Percentiles rank a stretch among this genome's conserved stretches.
These are phyloP conservation scores for Lamellibrachia luymesi DNA, from an alignment of 1,140 invertebrate species.

Conservation along the genomic window DNA sequence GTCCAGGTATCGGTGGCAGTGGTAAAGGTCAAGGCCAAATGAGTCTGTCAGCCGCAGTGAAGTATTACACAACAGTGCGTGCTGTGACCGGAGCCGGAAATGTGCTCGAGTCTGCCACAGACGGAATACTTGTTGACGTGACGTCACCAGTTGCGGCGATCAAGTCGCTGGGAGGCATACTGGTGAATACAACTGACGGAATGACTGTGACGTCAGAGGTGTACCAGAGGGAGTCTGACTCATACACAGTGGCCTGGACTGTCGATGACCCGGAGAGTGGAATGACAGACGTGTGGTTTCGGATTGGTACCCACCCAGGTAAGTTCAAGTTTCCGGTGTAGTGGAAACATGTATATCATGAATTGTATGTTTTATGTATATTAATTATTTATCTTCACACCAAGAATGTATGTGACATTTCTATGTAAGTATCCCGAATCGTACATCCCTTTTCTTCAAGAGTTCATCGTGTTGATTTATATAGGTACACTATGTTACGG, in stretches of 20 bases:
- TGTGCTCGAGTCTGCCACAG: conserved; percentile 7
- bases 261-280: background rate
- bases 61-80: conserved; percentile 5
- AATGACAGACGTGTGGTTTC: background rate
- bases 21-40: background rate
- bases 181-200: background rate
- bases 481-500: too few species aligned
- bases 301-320: background rate
- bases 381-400: background rate
- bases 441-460: too few species aligned
- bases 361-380: background rate
- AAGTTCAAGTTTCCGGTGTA: background rate
- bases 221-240: background rate
- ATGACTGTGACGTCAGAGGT: background rate
- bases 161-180: background rate
- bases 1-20: background rate
- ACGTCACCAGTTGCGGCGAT: background rate
- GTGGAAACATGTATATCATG: background rate
- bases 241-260: background rate
- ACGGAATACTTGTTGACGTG: conserved; percentile 9
- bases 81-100: conserved; percentile 9
- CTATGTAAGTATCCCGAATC: too few species aligned
- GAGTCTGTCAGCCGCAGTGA: background rate
- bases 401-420: background rate
- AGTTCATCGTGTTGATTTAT: too few species aligned